These are phyloP conservation scores for Mamestra brassicae DNA, from an alignment of 2,888 invertebrate genomes.

Conservation along the genomic window DNA sequence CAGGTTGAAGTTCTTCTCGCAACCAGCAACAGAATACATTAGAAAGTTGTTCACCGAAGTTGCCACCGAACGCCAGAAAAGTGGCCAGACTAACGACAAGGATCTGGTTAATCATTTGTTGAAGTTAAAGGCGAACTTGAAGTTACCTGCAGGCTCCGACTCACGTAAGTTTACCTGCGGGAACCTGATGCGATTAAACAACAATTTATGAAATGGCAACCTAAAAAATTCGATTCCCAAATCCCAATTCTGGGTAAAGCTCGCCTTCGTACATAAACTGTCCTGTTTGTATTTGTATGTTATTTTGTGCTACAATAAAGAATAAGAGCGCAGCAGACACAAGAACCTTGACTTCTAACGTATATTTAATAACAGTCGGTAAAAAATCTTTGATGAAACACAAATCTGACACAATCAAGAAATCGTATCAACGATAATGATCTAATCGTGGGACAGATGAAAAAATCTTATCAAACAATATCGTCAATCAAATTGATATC, in stretches of 20 bases:
- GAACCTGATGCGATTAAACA: background rate
- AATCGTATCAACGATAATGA: background rate
- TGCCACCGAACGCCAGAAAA: slow-evolving; percentile 74
- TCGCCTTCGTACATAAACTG: too few relatives aligned
- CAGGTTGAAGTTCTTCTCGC: slow-evolving; percentile 82
- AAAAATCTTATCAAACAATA: slow-evolving; percentile 8
- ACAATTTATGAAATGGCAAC: background rate
- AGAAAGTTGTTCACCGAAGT: slow-evolving; percentile 79
- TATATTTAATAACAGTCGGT: background rate
- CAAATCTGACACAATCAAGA: background rate
- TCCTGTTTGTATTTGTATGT: too few relatives aligned
- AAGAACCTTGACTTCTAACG: background rate
- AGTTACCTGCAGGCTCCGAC: slow-evolving; percentile 75
- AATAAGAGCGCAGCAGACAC: background rate
- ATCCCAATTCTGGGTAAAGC: background rate
- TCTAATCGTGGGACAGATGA: slow-evolving; percentile 11
- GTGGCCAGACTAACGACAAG: slow-evolving; percentile 68
- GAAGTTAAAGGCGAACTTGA: slow-evolving; percentile 79
- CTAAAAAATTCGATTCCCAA: background rate
- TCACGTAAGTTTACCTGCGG: slow-evolving; percentile 67
- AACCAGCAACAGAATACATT: slow-evolving; percentile 77
- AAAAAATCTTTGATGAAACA: background rate
- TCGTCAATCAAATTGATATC: background rate
- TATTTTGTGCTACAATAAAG: too few relatives aligned
- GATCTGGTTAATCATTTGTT: slow-evolving; percentile 82